Conservation (phyloP, 2,113 vertebrate species). For the Sceloporus undulatus region DNA sequence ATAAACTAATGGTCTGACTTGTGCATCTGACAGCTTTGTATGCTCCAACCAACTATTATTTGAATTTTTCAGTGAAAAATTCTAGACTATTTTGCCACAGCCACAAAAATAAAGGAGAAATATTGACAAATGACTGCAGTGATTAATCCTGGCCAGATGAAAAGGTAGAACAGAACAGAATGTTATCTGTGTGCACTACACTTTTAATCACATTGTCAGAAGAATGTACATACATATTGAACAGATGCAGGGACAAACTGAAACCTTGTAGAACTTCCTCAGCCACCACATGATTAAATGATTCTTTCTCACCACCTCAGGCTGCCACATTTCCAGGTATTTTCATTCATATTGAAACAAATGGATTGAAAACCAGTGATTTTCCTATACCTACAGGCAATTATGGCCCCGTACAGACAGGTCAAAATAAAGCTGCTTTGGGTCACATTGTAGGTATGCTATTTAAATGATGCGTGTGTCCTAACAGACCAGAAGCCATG, state of each 20-base stretch:
- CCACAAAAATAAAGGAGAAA: neutral
- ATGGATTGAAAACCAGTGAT: neutral
- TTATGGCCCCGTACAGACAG: too few species aligned
- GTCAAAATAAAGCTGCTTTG: too few species aligned
- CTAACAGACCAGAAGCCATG: too few species aligned
- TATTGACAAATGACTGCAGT: neutral
- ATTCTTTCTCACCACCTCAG: neutral
- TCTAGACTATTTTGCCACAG: neutral
- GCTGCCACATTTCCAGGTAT: neutral
- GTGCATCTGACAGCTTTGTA: neutral
- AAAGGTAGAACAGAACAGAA: neutral
- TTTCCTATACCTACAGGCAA: neutral
- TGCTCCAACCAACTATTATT: neutral
- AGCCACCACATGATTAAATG: neutral
- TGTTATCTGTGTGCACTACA: neutral
- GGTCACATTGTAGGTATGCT: too few species aligned
- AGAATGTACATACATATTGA: neutral
- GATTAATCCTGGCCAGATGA: neutral
- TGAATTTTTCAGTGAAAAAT: neutral
- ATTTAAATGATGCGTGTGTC: too few species aligned
- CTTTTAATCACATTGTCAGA: too few species aligned
- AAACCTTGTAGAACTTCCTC: neutral
- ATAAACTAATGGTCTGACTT: neutral
- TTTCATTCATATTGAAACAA: neutral
- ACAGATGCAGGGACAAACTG: neutral